Evolutionary conservation across 2,797 vertebrate species (phyloP).

Genomic region (Rhodeus uyekii): DNA sequence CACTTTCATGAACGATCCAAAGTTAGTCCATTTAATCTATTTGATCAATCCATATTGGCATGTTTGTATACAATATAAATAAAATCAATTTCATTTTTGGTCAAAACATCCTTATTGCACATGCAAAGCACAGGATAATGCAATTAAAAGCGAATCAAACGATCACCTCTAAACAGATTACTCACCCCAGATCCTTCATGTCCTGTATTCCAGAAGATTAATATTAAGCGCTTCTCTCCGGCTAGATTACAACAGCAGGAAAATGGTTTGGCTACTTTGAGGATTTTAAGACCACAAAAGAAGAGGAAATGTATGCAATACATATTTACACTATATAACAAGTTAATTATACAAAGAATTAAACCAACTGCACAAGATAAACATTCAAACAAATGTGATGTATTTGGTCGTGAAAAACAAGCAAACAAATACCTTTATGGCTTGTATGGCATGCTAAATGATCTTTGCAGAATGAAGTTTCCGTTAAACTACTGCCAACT

Average conservation of each 20-base stretch:
- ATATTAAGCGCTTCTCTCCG: not conserved
- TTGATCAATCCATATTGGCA: not conserved
- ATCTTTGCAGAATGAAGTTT: not conserved
- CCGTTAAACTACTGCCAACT: not conserved
- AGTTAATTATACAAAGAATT: constrained; percentile 49
- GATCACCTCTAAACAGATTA: constrained; percentile 1
- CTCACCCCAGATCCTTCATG: not conserved
- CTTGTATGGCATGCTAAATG: constrained; percentile 60
- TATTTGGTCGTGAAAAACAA: constrained; percentile 45
- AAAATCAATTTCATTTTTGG: not conserved
- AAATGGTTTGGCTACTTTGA: not conserved
- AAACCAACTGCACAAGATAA: constrained; percentile 44
- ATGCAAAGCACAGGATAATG: constrained; percentile 7
- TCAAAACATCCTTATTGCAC: constrained; percentile 19
- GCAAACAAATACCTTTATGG: constrained; percentile 64
- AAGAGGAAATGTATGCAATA: constrained; percentile 27
- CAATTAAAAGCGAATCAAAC: not conserved
- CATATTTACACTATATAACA: constrained; percentile 69
- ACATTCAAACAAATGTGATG: constrained; percentile 34
- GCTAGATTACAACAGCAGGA: not conserved
- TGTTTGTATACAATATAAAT: not conserved
- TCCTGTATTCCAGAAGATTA: not conserved
- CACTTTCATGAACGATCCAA: not conserved
- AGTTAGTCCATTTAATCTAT: not conserved
- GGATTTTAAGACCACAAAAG: constrained; percentile 26